Evolutionary conservation across 64 coral and sea anemone genomes (phyloP), one percentile per base, ranked within the genome.

Genomic region (Stichodactyla helianthus): DNA sequence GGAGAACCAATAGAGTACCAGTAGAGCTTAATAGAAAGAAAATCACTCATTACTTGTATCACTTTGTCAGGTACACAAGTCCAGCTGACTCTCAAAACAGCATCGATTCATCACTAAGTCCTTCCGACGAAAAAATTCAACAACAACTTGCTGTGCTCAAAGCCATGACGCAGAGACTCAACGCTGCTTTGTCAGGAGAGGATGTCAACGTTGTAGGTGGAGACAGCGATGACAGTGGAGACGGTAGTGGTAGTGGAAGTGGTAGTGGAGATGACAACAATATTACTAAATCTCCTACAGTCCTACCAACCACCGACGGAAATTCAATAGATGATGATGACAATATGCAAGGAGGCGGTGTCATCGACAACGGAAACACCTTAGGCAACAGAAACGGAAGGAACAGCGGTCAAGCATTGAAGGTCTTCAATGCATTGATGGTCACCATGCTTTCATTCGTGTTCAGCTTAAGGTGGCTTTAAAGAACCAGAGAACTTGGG

Each of bases 111-210:
- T 71, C 54, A 52, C 14, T 61, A n/a, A 88, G 20, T 31, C 31
- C 17, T 18, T 88, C 20, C 64, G 63, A 16, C 0, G 55, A 59
- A 17, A 51, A 59, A 5, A 64, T 92, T 51, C 67, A 84, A 0
- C 79, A 57, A 51, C 91, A 92, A 55, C 68, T 92, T n/a, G 51
- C 35, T 18, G 44, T 74, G 25, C 60, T 92, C 14, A 92, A 78
- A 78, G 10, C 58, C 23, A 76, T 77, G 52, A 83, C 59, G 27
- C 79, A 88, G 4, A 70, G 87, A 62, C 64, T 92, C 4, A 88
- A 76, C 20, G 17, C 91, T 20, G 91, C 91, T 6, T 84, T 58
- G 79, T 67, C 82, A 27, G 91, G 91, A 26, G 91, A 92, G 12
- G 79, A 92, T 83, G 86, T 92, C 0, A 18, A 80, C 10, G 17